phyloP scores from a whole-genome alignment of 2,113 vertebrate species.

The Entomyzon cyanotis region DNA sequence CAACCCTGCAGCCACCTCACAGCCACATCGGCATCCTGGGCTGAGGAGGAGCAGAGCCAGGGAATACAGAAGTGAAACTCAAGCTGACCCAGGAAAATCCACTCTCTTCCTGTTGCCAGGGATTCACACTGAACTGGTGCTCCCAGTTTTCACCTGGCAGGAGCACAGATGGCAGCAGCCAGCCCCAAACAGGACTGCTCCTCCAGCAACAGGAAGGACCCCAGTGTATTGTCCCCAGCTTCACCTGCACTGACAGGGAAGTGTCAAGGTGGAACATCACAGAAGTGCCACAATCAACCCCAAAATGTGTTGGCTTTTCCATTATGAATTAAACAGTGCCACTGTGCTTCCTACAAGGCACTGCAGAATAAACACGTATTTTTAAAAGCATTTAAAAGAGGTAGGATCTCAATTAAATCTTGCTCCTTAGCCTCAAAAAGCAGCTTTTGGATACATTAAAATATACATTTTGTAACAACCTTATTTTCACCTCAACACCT shows the following conservation, averaged over 20 bases:
- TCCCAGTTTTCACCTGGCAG: neutral
- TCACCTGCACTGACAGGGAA: neutral
- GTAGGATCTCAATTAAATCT: neutral
- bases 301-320: accelerated
- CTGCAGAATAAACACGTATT: accelerated
- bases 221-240: accelerated
- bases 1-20: accelerated
- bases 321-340: accelerated
- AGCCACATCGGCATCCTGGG: accelerated
- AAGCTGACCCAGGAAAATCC: neutral
- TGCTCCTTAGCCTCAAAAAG: neutral
- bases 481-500: neutral
- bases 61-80: accelerated
- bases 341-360: neutral
- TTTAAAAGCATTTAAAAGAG: neutral
- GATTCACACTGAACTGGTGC: neutral
- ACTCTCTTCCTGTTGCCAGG: neutral
- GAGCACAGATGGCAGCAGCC: neutral
- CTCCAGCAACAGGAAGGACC: neutral
- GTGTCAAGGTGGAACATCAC: too few relatives aligned
- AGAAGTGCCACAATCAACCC: neutral
- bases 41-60: neutral
- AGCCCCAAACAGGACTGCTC: neutral
- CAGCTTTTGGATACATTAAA: neutral
- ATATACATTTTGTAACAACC: neutral